Evolutionary conservation across 30 jellyfish, hydroid and myxozoan species (phyloP).

Genomic region (Rhopilema esculentum): DNA sequence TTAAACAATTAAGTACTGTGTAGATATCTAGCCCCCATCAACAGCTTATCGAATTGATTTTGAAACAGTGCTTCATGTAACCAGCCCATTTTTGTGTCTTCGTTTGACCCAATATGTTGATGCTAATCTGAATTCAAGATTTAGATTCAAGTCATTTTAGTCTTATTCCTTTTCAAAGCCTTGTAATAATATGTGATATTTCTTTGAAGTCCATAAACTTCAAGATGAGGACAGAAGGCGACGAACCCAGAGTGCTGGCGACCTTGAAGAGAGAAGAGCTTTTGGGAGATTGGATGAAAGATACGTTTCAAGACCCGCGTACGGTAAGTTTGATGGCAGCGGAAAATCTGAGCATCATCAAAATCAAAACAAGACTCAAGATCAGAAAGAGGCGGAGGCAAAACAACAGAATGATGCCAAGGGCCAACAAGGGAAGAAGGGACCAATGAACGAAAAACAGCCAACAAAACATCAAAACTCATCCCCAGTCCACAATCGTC

Average conservation of each 20-base stretch:
- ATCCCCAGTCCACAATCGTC: conserved; percentile 23
- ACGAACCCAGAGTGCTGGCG: conserved; percentile 75
- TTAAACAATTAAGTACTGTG: no score
- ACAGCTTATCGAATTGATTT: no score
- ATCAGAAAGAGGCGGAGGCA: conserved; percentile 44
- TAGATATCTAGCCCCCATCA: no score
- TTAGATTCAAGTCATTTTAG: no score
- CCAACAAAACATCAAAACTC: conserved; percentile 25
- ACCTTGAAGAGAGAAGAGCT: conserved; percentile 50
- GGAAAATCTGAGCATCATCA: conserved; percentile 43
- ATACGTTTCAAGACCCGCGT: conserved; percentile 5
- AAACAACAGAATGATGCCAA: conserved; percentile 19
- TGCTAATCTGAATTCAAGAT: no score
- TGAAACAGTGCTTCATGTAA: no score
- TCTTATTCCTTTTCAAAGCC: no score
- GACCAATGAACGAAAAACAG: conserved; percentile 4
- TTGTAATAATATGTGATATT: no score
- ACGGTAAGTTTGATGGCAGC: conserved; percentile 8
- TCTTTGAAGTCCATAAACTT: conserved; percentile 6
- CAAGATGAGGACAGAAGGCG: conserved; percentile 63
- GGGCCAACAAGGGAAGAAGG: conserved; percentile 39
- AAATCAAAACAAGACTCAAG: conserved; percentile 23
- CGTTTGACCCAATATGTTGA: no score
- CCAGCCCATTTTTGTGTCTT: no score
- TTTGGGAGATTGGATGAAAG: conserved; percentile 42